Evolutionary conservation across 92 coral and sea anemone genomes (phyloP).

Genomic region (Galaxea fascicularis): DNA sequence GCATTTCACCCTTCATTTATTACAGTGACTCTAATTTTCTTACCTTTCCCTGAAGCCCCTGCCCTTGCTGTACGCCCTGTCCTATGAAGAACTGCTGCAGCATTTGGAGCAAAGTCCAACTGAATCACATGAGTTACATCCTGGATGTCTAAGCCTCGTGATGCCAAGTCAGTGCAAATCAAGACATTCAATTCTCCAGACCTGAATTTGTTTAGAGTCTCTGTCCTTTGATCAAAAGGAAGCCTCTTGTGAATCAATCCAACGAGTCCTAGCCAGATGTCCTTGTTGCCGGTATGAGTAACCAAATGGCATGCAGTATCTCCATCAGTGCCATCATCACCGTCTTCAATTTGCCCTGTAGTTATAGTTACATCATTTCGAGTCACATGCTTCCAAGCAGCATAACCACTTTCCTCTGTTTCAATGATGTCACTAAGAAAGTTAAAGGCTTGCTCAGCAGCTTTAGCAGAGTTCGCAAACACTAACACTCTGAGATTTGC

Average conservation of each 20-base stretch:
- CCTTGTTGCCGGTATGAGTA: conserved; percentile 42
- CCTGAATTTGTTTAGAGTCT: conserved; percentile 69
- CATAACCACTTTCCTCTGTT: conserved; percentile 16
- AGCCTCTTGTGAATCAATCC: conserved; percentile 83
- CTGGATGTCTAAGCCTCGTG: conserved; percentile 93
- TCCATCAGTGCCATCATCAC: background rate
- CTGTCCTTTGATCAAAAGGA: conserved; percentile 64
- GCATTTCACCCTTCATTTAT: background rate
- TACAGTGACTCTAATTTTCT: background rate
- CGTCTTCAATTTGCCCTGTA: background rate
- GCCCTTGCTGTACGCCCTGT: conserved; percentile 98
- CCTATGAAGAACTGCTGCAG: conserved; percentile 88
- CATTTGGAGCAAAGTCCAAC: conserved; percentile 91
- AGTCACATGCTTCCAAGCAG: conserved; percentile 22
- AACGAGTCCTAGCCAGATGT: conserved; percentile 64
- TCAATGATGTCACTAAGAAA: conserved; percentile 68
- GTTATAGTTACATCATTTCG: conserved; percentile 21
- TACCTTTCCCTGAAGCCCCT: conserved; percentile 88
- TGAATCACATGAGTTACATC: conserved; percentile 96
- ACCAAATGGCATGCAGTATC: background rate
- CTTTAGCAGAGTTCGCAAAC: conserved; percentile 80
- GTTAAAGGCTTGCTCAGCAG: conserved; percentile 66
- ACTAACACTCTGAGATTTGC: conserved; percentile 77
- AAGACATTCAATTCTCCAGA: conserved; percentile 74
- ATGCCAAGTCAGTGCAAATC: conserved; percentile 91